These are phyloP conservation scores for Zoanthus solanderi DNA, from an alignment of 92 coral and sea anemone genomes.

Conservation along the genomic window DNA sequence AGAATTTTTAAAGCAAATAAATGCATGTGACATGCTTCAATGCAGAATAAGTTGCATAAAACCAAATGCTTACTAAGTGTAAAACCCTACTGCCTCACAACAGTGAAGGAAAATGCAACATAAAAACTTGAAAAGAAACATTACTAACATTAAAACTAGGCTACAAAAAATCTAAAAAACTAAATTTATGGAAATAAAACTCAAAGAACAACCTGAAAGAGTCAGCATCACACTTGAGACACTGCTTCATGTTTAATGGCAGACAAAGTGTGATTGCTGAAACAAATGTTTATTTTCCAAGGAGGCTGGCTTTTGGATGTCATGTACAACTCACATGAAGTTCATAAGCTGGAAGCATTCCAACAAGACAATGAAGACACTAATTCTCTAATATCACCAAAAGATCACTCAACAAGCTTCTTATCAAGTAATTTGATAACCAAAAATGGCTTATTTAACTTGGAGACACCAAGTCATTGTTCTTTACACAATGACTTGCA, in stretches of 20 bases:
- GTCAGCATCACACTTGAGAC: constrained; percentile 26
- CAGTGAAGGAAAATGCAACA: neutral
- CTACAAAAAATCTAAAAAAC: neutral
- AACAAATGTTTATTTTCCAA: neutral
- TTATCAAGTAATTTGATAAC: constrained; percentile 2
- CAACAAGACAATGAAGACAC: neutral
- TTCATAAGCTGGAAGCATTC: constrained; percentile 5
- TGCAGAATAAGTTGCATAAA: neutral
- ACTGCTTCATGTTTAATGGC: constrained; percentile 22
- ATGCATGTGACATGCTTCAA: neutral
- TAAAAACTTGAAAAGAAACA: neutral
- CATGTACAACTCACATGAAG: constrained; percentile 19
- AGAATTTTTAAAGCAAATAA: neutral
- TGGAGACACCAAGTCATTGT: constrained; percentile 16
- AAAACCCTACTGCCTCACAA: neutral
- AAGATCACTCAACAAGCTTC: constrained; percentile 7
- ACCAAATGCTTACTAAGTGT: neutral
- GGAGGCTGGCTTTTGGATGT: neutral
- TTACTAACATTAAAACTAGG: neutral
- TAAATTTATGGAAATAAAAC: neutral
- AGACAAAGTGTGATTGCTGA: constrained; percentile 16
- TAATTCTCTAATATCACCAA: constrained; percentile 12
- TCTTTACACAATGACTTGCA: neutral
- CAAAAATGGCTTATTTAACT: constrained; percentile 14
- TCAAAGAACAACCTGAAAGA: constrained; percentile 19